These are phyloP conservation scores for Phyllostomus hastatus DNA, from an alignment of 2,113 vertebrate species.

Conservation along the genomic window DNA sequence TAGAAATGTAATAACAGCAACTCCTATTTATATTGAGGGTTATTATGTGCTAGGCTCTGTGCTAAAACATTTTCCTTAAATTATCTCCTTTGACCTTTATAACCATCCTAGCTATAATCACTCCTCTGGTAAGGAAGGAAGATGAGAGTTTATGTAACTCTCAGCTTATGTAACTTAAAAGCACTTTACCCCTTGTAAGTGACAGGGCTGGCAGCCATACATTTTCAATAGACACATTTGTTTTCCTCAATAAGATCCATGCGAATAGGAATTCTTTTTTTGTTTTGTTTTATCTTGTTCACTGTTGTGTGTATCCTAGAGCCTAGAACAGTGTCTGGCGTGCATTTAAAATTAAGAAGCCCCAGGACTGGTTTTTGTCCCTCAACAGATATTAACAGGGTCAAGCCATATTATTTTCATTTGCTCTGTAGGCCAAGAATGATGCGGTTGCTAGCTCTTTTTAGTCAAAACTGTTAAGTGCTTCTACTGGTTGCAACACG, in stretches of 20 bases:
- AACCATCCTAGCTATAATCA: not conserved
- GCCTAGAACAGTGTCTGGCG: not conserved
- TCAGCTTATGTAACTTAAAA: not conserved
- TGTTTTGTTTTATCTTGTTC: not conserved
- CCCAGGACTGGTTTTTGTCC: not conserved
- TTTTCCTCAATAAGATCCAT: not conserved
- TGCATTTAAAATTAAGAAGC: not conserved
- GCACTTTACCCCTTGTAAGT: not conserved
- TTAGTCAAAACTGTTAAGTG: not conserved
- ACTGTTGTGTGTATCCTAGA: not conserved
- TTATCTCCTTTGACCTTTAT: not conserved
- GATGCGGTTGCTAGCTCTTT: not conserved
- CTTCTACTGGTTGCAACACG: not conserved
- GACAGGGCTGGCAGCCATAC: not conserved
- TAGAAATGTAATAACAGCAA: not conserved
- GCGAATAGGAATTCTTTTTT: not conserved
- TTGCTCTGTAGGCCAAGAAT: not conserved
- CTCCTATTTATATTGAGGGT: not conserved
- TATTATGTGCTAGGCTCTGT: not conserved
- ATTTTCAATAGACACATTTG: not conserved
- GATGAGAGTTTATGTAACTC: not conserved
- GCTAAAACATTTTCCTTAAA: not conserved
- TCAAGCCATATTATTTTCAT: not conserved
- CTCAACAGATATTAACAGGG: not conserved
- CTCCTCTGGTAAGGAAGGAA: not conserved